These are phyloP conservation scores for Cheilosia vernalis DNA, from an alignment of 2,888 invertebrate species.

Conservation along the genomic window DNA sequence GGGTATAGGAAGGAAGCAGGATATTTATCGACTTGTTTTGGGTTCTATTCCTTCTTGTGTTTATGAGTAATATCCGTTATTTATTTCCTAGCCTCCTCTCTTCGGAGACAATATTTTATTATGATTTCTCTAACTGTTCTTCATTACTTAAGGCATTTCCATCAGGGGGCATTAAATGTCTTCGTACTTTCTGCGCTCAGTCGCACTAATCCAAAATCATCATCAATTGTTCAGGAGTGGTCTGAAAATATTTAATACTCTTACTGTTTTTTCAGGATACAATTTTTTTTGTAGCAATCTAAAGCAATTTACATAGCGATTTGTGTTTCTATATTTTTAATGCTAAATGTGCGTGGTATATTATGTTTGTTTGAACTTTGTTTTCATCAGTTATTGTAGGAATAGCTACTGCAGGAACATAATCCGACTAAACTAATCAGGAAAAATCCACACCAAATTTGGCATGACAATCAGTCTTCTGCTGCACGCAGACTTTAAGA, in stretches of 20 bases:
- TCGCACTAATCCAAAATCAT: neutral
- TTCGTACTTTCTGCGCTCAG: neutral
- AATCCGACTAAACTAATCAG: too few relatives aligned
- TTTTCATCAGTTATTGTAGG: too few relatives aligned
- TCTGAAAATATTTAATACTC: neutral
- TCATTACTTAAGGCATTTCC: conserved; percentile 2
- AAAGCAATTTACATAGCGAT: too few relatives aligned
- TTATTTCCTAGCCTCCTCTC: neutral
- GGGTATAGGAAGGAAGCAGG: neutral
- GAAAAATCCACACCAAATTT: too few relatives aligned
- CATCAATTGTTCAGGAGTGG: neutral
- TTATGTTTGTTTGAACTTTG: too few relatives aligned
- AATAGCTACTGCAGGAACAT: too few relatives aligned
- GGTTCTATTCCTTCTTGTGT: neutral
- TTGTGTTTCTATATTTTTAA: too few relatives aligned
- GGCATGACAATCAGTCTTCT: too few relatives aligned
- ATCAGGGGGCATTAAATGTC: too few relatives aligned
- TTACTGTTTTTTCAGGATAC: too few relatives aligned
- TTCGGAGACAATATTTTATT: neutral
- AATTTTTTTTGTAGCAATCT: neutral
- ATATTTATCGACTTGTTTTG: neutral
- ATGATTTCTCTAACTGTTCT: neutral
- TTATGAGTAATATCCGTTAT: neutral
- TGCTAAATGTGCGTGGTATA: too few relatives aligned
- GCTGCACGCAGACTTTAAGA: too few relatives aligned